Evolutionary conservation across 2,797 vertebrate genomes (phyloP).

Genomic region (Moxostoma hubbsi): DNA sequence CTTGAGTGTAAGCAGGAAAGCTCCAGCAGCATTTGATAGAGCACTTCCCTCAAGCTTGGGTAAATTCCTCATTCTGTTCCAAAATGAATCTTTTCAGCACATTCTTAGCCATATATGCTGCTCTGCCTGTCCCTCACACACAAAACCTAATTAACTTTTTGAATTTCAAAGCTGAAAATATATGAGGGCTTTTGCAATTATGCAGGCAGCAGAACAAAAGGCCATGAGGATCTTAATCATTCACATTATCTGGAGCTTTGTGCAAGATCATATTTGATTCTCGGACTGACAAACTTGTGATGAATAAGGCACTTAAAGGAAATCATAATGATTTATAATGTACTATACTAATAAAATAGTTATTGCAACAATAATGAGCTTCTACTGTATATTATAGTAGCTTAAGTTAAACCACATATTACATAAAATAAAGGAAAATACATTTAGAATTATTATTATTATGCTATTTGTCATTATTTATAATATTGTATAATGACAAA

Average conservation of each 20-base stretch:
- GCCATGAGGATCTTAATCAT: slow-evolving; percentile 35
- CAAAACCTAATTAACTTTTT: slow-evolving; percentile 58
- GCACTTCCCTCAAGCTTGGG: slow-evolving; percentile 51
- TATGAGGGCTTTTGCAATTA: slow-evolving; percentile 16
- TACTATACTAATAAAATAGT: neutral
- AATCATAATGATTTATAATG: slow-evolving; percentile 31
- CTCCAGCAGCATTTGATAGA: slow-evolving; percentile 35
- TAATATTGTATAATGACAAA: too few relatives aligned
- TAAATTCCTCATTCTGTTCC: slow-evolving; percentile 56
- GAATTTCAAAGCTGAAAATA: slow-evolving; percentile 51
- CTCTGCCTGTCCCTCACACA: slow-evolving; percentile 43
- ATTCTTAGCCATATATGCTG: slow-evolving; percentile 39
- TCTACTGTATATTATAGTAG: neutral
- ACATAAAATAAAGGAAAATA: too few relatives aligned
- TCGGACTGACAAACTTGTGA: slow-evolving; percentile 51
- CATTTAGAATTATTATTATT: too few relatives aligned
- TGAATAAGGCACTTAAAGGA: slow-evolving; percentile 47
- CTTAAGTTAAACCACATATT: too few relatives aligned
- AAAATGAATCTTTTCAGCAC: slow-evolving; percentile 56
- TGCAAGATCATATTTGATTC: slow-evolving; percentile 48
- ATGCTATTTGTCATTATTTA: too few relatives aligned
- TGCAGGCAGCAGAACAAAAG: slow-evolving; percentile 33
- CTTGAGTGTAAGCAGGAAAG: slow-evolving; percentile 25
- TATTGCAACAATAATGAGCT: slow-evolving; percentile 1
- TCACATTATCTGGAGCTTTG: slow-evolving; percentile 56